These are phyloP conservation scores for Nomada goodeniana DNA, from an alignment of 2,888 invertebrate species.

Conservation along the genomic window DNA sequence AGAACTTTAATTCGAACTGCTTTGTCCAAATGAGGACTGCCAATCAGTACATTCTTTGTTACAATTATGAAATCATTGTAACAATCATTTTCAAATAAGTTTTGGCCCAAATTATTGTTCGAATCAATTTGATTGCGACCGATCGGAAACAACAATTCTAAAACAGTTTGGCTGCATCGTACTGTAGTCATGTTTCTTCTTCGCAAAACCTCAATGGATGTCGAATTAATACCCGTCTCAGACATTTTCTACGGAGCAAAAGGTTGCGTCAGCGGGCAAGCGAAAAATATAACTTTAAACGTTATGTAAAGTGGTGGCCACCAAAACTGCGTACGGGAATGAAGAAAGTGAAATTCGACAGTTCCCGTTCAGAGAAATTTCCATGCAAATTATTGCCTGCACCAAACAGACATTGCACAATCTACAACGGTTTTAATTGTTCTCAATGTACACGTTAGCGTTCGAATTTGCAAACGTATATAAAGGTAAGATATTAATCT, in stretches of 20 bases:
- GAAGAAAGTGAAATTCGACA: constrained; percentile 6
- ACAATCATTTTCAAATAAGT: too few relatives aligned
- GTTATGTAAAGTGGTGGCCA: not conserved
- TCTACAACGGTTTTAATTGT: too few relatives aligned
- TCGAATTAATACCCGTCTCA: not conserved
- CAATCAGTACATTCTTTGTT: too few relatives aligned
- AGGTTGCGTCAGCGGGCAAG: not conserved
- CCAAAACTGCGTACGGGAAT: not conserved
- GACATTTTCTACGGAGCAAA: not conserved
- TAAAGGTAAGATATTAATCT: not conserved
- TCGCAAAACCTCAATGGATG: not conserved
- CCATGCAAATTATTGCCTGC: not conserved
- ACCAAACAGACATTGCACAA: too few relatives aligned
- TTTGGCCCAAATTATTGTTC: too few relatives aligned
- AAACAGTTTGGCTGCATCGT: too few relatives aligned
- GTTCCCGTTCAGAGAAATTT: not conserved
- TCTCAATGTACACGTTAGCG: not conserved
- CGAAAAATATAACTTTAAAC: not conserved
- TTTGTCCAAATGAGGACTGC: too few relatives aligned
- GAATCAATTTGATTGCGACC: too few relatives aligned
- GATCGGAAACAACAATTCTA: too few relatives aligned
- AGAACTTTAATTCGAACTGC: too few relatives aligned
- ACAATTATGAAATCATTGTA: too few relatives aligned
- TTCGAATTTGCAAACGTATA: not conserved
- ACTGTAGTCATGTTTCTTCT: not conserved